Percentiles rank a stretch among this genome's conserved stretches.
Conservation (phyloP, 2,888 invertebrate species). For the Pristionchus maxplancki region DNA sequence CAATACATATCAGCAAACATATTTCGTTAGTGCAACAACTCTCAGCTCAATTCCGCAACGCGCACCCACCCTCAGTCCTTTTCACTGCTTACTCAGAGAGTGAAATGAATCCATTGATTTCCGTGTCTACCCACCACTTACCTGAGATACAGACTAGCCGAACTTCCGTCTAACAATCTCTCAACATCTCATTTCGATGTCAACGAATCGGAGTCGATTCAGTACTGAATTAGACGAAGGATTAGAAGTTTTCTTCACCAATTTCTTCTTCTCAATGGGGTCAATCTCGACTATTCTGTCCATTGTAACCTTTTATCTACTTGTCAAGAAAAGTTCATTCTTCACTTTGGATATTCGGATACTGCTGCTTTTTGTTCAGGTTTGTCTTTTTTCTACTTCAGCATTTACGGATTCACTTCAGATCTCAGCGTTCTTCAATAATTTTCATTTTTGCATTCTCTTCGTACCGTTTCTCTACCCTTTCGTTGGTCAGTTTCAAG, state of each 20-base stretch:
- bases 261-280: neutral
- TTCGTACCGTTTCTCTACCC: neutral
- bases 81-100: neutral
- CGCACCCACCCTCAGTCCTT: too few relatives aligned
- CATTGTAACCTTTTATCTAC: neutral
- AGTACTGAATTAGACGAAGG: constrained; percentile 1
- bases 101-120: neutral
- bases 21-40: too few relatives aligned
- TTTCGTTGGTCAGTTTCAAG: neutral
- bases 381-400: neutral
- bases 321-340: neutral
- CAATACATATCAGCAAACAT: too few relatives aligned
- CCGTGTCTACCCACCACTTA: neutral
- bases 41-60: too few relatives aligned
- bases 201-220: neutral
- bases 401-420: neutral
- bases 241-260: neutral
- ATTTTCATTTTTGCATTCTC: constrained; percentile 5
- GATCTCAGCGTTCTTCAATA: neutral
- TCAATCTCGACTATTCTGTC: neutral
- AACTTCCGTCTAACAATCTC: neutral
- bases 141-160: neutral
- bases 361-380: neutral
- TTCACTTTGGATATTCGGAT: neutral
- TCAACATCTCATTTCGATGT: neutral